A percentile compares a stretch with the other conserved stretches of the same genome.
phyloP scores from a whole-genome alignment of 1,140 invertebrate genomes.

The Cephus cinctus region DNA sequence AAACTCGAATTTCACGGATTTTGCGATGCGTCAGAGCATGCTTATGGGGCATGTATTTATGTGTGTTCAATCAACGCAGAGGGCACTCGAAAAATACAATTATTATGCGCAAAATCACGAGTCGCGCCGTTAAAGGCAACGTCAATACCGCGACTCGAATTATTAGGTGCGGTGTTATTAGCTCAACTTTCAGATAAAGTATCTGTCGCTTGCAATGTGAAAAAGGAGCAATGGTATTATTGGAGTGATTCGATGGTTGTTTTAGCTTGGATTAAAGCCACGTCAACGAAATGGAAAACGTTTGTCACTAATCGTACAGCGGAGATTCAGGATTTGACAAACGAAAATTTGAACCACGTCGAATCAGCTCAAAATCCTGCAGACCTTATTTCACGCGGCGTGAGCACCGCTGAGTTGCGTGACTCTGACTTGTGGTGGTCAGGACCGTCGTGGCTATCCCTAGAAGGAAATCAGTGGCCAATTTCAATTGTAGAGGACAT shows the following conservation, averaged over 20 bases:
- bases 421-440: constrained; percentile 14
- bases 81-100: constrained; percentile 5
- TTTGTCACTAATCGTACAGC: constrained; percentile 42
- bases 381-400: constrained; percentile 34
- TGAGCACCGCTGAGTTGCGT: constrained; percentile 1
- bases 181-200: constrained; percentile 18
- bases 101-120: constrained; percentile 28
- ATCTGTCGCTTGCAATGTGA: constrained; percentile 1
- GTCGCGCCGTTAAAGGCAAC: constrained; percentile 24
- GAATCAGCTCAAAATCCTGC: constrained; percentile 33
- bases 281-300: constrained; percentile 27
- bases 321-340: constrained; percentile 35
- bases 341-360: constrained; percentile 29
- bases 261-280: constrained; percentile 30
- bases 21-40: constrained; percentile 18
- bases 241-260: constrained; percentile 22
- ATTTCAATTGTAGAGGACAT: no score
- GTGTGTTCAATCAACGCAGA: constrained; percentile 1
- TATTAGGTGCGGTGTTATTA: constrained; percentile 33
- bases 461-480: background rate
- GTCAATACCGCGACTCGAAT: constrained; percentile 27
- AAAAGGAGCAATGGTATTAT: constrained; percentile 1
- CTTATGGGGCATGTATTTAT: constrained; percentile 24
- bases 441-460: constrained; percentile 20
- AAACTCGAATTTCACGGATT: constrained; percentile 30